Evolutionary conservation across 1,140 invertebrate species (phyloP).

Genomic region (Trichogramma pretiosum): DNA sequence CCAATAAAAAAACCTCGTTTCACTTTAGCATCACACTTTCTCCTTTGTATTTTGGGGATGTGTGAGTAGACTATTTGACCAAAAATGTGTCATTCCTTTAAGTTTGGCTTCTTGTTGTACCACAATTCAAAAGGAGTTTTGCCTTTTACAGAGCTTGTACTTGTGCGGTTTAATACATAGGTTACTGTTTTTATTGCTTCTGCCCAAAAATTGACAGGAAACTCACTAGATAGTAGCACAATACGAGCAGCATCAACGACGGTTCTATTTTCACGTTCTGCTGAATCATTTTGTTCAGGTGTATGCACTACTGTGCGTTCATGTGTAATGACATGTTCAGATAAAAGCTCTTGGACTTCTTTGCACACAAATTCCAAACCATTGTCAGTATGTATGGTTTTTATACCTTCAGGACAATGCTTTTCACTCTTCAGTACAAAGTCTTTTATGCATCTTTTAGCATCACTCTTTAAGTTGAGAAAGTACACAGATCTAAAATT

Average conservation of each 20-base stretch:
- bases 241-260: not conserved
- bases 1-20: not conserved
- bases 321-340: not conserved
- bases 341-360: not conserved
- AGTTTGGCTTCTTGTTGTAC: not conserved
- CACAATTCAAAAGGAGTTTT: not conserved
- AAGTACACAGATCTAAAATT: slow-evolving; percentile 28
- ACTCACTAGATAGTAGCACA: not conserved
- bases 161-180: not conserved
- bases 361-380: not conserved
- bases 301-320: not conserved
- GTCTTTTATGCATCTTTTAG: slow-evolving; percentile 10
- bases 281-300: not conserved
- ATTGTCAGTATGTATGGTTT: not conserved
- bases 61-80: not conserved
- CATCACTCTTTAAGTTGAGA: slow-evolving; percentile 32
- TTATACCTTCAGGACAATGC: not conserved
- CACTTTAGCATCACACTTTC: not conserved
- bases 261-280: not conserved
- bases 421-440: not conserved
- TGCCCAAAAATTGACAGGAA: not conserved
- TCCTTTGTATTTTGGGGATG: not conserved
- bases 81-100: not conserved
- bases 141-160: not conserved
- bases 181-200: not conserved